Evolutionary conservation across 2,888 invertebrate genomes (phyloP).

Genomic region (Drosophila atripex): DNA sequence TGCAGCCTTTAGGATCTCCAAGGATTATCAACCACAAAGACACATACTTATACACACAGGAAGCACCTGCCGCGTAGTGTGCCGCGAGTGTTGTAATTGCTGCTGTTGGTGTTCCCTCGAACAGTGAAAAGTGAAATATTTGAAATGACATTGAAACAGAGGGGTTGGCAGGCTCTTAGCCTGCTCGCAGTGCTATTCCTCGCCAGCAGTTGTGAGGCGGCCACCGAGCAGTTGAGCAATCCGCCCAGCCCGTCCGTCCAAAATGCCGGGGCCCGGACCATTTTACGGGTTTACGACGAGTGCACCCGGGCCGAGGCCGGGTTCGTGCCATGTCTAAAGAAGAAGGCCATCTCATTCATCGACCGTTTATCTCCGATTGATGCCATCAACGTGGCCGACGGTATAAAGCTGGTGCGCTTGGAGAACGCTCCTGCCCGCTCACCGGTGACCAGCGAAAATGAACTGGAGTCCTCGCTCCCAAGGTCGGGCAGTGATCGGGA

Average conservation of each 20-base stretch:
- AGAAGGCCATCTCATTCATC: constrained; percentile 91
- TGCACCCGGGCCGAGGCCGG: constrained; percentile 88
- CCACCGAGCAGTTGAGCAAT: constrained; percentile 77
- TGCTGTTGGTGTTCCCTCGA: constrained; percentile 31
- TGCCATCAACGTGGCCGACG: constrained; percentile 87
- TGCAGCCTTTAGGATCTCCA: constrained; percentile 47
- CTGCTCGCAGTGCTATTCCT: constrained; percentile 56
- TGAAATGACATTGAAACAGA: constrained; percentile 62
- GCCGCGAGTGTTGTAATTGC: constrained; percentile 37
- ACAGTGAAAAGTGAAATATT: constrained; percentile 24
- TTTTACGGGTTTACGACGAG: constrained; percentile 90
- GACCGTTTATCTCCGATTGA: constrained; percentile 90
- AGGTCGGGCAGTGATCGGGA: constrained; percentile 88
- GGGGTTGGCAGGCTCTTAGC: constrained; percentile 44
- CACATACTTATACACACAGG: background rate
- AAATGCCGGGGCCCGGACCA: constrained; percentile 87
- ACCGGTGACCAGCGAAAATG: constrained; percentile 86
- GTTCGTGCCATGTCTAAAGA: constrained; percentile 90
- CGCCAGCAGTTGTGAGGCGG: constrained; percentile 62
- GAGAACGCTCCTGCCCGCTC: constrained; percentile 83
- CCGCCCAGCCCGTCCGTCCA: constrained; percentile 72
- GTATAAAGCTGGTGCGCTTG: constrained; percentile 87
- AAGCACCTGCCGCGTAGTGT: constrained; percentile 42
- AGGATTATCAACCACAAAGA: constrained; percentile 16
- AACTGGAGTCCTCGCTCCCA: constrained; percentile 88